phyloP scores from a whole-genome alignment of 2,113 vertebrate genomes.

The Petromus typicus region DNA sequence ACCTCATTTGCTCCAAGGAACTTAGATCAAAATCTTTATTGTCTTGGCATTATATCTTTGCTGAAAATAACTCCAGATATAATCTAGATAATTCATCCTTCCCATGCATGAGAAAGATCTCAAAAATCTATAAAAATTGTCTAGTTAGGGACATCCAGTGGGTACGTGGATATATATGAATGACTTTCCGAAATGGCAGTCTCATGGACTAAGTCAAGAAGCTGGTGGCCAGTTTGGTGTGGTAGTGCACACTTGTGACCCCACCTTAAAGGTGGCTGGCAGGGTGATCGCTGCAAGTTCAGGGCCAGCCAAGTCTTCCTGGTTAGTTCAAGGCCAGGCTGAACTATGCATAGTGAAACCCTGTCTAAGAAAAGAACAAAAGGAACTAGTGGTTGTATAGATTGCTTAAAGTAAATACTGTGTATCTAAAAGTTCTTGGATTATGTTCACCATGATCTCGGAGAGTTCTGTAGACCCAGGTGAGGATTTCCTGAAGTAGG shows the following conservation, averaged over 20 bases:
- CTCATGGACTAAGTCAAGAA: neutral
- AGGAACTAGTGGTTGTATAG: neutral
- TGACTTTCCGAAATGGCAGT: neutral
- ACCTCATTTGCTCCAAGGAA: constrained; percentile 38
- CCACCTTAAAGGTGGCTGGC: neutral
- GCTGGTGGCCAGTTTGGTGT: neutral
- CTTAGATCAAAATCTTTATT: constrained; percentile 27
- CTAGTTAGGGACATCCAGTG: neutral
- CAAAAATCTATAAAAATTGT: neutral
- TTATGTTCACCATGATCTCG: neutral
- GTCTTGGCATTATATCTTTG: constrained; percentile 38
- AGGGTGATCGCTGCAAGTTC: neutral
- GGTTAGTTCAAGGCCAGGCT: neutral
- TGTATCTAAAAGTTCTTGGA: neutral
- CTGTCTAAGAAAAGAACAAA: neutral
- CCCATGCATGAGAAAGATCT: constrained; percentile 17
- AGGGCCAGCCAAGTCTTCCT: neutral
- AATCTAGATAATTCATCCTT: neutral
- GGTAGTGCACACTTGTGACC: neutral
- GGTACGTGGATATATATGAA: neutral
- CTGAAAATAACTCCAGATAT: neutral
- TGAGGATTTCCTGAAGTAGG: no score
- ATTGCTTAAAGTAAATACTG: neutral
- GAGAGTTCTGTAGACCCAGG: no score
- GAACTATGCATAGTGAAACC: neutral